Base-by-base conservation (phyloP, 2,888 invertebrate genomes). In the Oxycera nigricornis region DNA sequence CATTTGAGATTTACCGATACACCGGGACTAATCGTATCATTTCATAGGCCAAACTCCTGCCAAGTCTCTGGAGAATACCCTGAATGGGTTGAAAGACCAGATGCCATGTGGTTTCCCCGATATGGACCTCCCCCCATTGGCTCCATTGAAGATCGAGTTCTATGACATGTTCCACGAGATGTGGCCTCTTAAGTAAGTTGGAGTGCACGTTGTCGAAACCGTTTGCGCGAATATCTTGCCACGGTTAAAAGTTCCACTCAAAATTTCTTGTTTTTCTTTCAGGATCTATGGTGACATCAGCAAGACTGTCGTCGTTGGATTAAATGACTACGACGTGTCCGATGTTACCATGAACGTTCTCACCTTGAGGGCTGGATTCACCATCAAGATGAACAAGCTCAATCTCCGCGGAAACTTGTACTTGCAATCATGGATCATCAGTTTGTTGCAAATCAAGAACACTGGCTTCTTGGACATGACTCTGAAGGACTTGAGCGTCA, bases 91-190 rank as follows among this genome's bases (percentile, higher is more conserved):
- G 9, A 7, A 81, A 30, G 73, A 78, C 2, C 82, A 82, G 72
- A 77, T 83, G 78, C 83, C 83, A 41, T 83, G 83, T 50, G 83
- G 83, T 17, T 83, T 81, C 76, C 82, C 82, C 2, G 77, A 80
- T 31, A 79, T 80, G 61, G 81, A 81, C 20, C 75, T 83, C 17
- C 83, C 83, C 0, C 82, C 83, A 20, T 57, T 83, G 65, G 83
- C 82, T 6, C 83, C 83, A 67, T 82, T 83, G 26, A 83, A 81
- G 17, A 81, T 82, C 75, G 79, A 81, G 14, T 79, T 82, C 65
- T 68, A 82, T 30, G 76, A 79, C 22, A 22, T 70, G 30, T 30
- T 55, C 31, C 70, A 70, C 22, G 55, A 70, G 31, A 52, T 70
- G 22, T 70, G 70, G 70, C 17, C 55, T 30, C 31, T 70, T 22